Base-by-base conservation (phyloP, 2,797 vertebrate genomes). In the Coluber constrictor region DNA sequence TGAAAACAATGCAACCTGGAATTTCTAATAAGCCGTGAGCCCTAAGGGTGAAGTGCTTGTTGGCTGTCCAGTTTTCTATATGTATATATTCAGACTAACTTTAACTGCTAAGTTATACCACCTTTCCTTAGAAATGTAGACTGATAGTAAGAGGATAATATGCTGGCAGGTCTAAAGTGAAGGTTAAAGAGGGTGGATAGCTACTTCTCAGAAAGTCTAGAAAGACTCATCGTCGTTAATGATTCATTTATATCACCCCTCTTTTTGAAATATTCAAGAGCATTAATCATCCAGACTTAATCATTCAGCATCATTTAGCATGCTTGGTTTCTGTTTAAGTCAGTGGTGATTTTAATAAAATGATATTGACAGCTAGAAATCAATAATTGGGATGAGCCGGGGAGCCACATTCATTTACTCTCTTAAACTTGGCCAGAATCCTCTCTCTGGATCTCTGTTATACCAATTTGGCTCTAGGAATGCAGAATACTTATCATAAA, bases 301-400 rank as follows among this genome's bases (percentile, higher is more conserved):
- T 93, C 32, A 79, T 20, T 43, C 59, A 91, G 37, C 37, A 37
- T 37, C 37, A 37, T 37, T 37, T 92, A 94, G 51, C 95, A 94
- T 95, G 90, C 94, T 93, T 94, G 87, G 90, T 94, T 95, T 93
- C 55, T 94, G 90, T 95, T 93, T 95, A 90, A 91, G 91, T 96
- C 95, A 90, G 90, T 95, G 94, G 90, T 70, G 95, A 92, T 91
- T 96, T 97, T 95, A 96, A 93, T 97, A 61, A 96, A 96, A 96
- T 43, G 54, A 96, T 94, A 88, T 92, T 91, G 95, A 91, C 86
- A 96, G 90, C 94, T 95, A 93, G 90, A 94, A n/a, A 61, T 51
- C 93, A 66, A 47, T 66, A 43, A 51, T 66, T 7, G 13, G 83
- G 92, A 92, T 91, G 51, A 54, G 6, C 9, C 91, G 92, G 55